Conservation (phyloP, 2,797 vertebrate species). For the Spondyliosoma cantharus region DNA sequence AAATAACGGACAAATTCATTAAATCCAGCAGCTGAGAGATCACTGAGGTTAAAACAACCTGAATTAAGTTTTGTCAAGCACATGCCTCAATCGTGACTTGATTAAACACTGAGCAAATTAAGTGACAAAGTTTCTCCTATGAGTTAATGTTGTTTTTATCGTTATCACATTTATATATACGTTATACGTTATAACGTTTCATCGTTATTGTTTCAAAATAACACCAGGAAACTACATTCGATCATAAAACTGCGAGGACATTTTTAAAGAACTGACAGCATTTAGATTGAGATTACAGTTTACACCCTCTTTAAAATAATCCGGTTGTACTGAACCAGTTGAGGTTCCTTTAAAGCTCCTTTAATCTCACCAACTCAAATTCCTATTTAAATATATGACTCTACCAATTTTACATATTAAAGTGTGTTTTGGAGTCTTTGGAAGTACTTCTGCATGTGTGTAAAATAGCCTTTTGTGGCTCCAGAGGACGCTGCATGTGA, state of each 20-base stretch:
- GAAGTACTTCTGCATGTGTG: no score
- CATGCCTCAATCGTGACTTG: not conserved
- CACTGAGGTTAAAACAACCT: not conserved
- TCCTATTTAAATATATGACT: not conserved
- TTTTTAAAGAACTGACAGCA: not conserved
- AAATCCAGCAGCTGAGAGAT: not conserved
- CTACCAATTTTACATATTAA: no score
- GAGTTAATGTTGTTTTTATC: not conserved
- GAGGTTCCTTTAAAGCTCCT: not conserved
- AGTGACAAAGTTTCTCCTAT: not conserved
- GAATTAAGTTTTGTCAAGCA: not conserved
- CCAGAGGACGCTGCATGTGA: no score
- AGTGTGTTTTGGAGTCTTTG: no score
- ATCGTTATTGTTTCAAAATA: conserved; percentile 10
- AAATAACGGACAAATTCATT: not conserved
- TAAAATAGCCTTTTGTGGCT: no score
- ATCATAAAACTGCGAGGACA: not conserved
- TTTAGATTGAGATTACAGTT: not conserved
- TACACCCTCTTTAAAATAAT: not conserved
- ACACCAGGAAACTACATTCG: not conserved
- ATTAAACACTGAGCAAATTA: not conserved
- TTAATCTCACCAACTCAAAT: not conserved
- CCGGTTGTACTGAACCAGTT: not conserved
- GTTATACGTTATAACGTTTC: no score
- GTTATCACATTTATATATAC: not conserved